Evolutionary conservation across 2,797 vertebrate genomes (phyloP), one percentile per base, ranked within the genome.

Genomic region (Periophthalmus magnuspinnatus): DNA sequence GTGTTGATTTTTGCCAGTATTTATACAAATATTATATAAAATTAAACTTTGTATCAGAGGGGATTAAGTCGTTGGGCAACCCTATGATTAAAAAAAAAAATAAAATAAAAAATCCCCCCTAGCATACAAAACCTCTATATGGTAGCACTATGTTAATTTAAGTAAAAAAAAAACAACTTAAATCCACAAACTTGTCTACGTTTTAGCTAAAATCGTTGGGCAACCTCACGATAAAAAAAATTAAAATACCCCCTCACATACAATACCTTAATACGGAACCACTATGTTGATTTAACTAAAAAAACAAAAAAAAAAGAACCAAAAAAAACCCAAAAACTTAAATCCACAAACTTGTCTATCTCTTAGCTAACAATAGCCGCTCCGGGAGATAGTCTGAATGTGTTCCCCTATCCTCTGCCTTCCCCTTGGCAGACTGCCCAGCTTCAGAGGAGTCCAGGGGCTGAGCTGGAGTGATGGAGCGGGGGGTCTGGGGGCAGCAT

Each of bases 361-460:
- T 45, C 36, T 45, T 28, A 63, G 34, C 57, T 54, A 80, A 81
- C 74, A 73, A 72, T 58, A 45, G 69, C 66, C 67, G 24, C 24
- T 70, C 14, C n/a, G 58, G 32, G 58, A 36, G 19, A 38, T 38
- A 41, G 59, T 61, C 59, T 19, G 45, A 54, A 64, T 7, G 65
- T 56, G 66, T 77, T 79, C 72, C 41, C 58, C 19, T 28, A 17
- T 33, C 41, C 45, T 70, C 62, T 52, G 28, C n/a, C 70, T 70
- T 65, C 22, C 16, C 62, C 70, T 14, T 86, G 82, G 84, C 81
- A 70, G 78, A 3, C 1, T 24, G 79, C 80, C 80, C 41, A 62
- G 68, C 34, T 56, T 38, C 55, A 7, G 36, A 71, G 67, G 38
- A 83, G 71, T 81, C 74, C 64, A 75, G 80, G 81, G 85, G 77